Percentiles rank a stretch among this genome's conserved stretches.
phyloP scores from a whole-genome alignment of 2,888 invertebrate species.

The Epicampocera succincta region DNA sequence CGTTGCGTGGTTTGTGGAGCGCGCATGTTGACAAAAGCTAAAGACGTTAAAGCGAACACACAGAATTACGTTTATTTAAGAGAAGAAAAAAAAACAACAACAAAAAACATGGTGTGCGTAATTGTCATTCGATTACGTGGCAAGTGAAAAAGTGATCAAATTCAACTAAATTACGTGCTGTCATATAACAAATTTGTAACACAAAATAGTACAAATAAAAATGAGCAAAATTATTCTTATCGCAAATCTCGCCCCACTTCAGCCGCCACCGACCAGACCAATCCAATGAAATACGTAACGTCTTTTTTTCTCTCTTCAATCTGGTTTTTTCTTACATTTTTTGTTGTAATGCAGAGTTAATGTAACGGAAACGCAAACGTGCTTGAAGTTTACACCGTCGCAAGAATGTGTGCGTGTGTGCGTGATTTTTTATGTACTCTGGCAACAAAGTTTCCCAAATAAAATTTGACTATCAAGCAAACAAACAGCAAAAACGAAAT shows the following conservation, averaged over 20 bases:
- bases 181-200: slow-evolving; percentile 53
- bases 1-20: too few species aligned
- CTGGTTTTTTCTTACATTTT: too few species aligned
- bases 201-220: slow-evolving; percentile 38
- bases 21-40: not conserved
- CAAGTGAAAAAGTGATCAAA: slow-evolving; percentile 51
- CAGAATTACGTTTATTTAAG: slow-evolving; percentile 27
- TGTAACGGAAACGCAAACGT: slow-evolving; percentile 63
- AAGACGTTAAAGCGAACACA: not conserved
- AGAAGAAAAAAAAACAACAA: too few species aligned
- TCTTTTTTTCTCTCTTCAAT: slow-evolving; percentile 31
- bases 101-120: slow-evolving; percentile 54
- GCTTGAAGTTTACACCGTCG: slow-evolving; percentile 41
- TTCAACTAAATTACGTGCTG: slow-evolving; percentile 60
- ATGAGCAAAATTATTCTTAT: slow-evolving; percentile 28
- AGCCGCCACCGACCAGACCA: slow-evolving; percentile 1
- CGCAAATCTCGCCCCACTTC: not conserved
- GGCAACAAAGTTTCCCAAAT: slow-evolving; percentile 33
- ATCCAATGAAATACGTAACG: slow-evolving; percentile 7
- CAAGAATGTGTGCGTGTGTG: not conserved
- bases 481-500: not conserved
- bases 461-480: slow-evolving; percentile 46
- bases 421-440: slow-evolving; percentile 4
- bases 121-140: slow-evolving; percentile 75
- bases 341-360: slow-evolving; percentile 62